Conservation (phyloP, 2,797 vertebrate genomes). For the Neosilurus mollespiculum region DNA sequence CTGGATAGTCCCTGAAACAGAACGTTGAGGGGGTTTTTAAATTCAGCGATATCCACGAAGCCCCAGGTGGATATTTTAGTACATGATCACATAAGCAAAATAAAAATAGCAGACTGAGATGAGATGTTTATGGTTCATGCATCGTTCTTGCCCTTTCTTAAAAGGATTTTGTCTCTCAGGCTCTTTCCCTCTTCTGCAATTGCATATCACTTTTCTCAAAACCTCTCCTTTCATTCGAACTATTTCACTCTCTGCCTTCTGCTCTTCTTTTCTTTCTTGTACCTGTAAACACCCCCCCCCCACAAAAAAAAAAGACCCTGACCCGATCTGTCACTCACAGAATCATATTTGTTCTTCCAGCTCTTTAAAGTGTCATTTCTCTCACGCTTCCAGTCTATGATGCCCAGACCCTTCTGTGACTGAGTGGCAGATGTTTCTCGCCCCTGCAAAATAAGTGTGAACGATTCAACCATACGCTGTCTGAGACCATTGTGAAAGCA, state of each 20-base stretch:
- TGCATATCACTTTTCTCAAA: background rate
- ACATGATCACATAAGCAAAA: no score
- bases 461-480: background rate
- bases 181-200: background rate
- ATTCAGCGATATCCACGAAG: no score
- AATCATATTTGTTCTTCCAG: background rate
- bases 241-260: background rate
- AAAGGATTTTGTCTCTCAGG: background rate
- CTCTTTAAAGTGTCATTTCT: conserved; percentile 7
- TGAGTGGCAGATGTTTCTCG: background rate
- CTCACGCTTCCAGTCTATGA: background rate
- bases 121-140: no score
- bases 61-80: no score
- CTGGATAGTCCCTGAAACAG: no score
- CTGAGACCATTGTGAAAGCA: background rate
- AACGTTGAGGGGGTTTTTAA: no score
- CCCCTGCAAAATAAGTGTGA: background rate
- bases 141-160: background rate
- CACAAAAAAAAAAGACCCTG: no score
- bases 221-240: background rate
- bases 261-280: no score
- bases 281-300: no score
- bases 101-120: no score
- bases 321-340: conserved; percentile 8
- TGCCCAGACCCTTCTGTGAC: background rate